phyloP scores from a whole-genome alignment of 35 echinoderm and acorn worm species.

The Ophioderma brevispina region DNA sequence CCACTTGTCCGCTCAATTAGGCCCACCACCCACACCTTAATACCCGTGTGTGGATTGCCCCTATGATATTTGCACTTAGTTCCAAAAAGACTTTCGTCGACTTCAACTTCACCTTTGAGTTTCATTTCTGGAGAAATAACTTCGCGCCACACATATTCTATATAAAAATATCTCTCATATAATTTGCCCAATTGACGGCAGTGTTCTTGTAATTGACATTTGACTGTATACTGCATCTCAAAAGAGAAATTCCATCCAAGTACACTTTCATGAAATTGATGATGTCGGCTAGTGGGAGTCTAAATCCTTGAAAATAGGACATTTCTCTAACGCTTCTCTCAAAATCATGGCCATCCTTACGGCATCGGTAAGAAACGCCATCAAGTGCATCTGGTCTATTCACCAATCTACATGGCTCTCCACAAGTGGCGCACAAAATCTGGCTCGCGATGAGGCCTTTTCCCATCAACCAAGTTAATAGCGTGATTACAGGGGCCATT shows the following conservation, averaged over 20 bases:
- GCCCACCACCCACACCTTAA: conserved; percentile 16
- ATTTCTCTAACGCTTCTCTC: background rate
- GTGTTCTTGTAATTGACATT: background rate
- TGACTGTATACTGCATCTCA: background rate
- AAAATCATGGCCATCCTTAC: background rate
- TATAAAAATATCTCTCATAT: background rate
- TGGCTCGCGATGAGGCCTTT: too few species aligned
- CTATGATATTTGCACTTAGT: conserved; percentile 1
- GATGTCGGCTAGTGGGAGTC: background rate
- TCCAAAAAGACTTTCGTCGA: conserved; percentile 25
- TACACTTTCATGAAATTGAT: background rate
- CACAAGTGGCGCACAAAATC: background rate
- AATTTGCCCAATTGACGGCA: background rate
- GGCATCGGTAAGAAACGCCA: background rate
- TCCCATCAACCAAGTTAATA: background rate
- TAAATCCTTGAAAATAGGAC: background rate
- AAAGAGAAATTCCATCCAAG: background rate
- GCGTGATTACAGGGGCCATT: background rate
- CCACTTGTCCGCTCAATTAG: background rate
- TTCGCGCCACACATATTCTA: background rate
- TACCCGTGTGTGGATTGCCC: background rate
- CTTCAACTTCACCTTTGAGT: background rate
- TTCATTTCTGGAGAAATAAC: background rate
- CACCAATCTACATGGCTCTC: background rate
- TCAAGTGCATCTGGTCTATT: background rate